Evolutionary conservation across 2,113 vertebrate genomes (phyloP).

Genomic region (Apteryx mantelli): DNA sequence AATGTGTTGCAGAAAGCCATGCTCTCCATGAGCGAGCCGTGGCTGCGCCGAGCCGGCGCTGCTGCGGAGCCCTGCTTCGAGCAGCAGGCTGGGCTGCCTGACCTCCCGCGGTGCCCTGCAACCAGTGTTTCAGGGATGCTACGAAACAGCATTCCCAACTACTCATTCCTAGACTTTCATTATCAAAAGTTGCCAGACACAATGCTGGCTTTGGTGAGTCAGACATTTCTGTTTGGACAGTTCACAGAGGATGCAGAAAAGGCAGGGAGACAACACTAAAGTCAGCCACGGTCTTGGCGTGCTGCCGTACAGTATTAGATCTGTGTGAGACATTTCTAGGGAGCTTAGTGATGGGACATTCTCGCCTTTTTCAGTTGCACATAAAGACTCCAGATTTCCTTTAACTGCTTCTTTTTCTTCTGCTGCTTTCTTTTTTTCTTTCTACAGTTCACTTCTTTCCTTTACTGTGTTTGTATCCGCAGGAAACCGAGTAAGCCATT

Average conservation of each 20-base stretch:
- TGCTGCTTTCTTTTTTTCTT: background rate
- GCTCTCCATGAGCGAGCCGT: background rate
- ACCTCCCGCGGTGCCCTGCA: fast-evolving
- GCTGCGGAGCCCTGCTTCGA: background rate
- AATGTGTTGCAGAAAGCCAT: background rate
- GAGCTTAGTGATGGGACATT: background rate
- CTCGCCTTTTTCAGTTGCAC: background rate
- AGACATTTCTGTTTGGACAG: background rate
- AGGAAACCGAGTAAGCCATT: background rate
- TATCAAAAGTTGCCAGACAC: background rate
- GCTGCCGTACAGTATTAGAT: background rate
- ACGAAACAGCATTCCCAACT: fast-evolving
- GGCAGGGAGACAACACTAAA: background rate
- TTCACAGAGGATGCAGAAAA: background rate
- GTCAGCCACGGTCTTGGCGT: background rate
- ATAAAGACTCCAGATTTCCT: background rate
- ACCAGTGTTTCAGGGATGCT: background rate
- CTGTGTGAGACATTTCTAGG: background rate
- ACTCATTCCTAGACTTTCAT: background rate
- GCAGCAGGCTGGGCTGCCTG: fast-evolving
- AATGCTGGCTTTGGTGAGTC: background rate
- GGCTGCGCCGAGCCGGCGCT: background rate
- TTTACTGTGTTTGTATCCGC: background rate
- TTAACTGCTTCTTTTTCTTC: background rate
- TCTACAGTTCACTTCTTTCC: background rate